Percentiles rank a stretch among this genome's conserved stretches.
Evolutionary conservation across 2,888 invertebrate genomes (phyloP).

Genomic region (Diaprepes abbreviatus): DNA sequence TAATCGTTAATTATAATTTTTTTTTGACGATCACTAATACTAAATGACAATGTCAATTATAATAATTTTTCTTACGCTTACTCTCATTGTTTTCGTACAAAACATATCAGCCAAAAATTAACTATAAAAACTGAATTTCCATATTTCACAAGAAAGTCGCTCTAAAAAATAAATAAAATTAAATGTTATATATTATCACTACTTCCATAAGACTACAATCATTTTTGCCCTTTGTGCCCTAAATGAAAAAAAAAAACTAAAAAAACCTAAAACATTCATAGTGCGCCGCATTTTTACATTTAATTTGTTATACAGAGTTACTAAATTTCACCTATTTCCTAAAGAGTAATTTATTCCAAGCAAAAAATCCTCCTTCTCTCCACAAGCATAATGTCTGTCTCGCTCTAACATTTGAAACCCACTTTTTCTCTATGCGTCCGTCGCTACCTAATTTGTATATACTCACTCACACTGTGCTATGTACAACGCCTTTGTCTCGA

Average conservation of each 20-base stretch:
- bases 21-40: too few relatives aligned
- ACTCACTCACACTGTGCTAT: constrained; percentile 37
- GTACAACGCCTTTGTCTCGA: constrained; percentile 32
- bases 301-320: constrained; percentile 41
- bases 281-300: constrained; percentile 31
- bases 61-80: too few relatives aligned
- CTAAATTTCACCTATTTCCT: constrained; percentile 39
- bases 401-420: constrained; percentile 9
- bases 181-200: too few relatives aligned
- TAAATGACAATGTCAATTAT: too few relatives aligned
- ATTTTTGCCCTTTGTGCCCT: too few relatives aligned
- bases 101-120: too few relatives aligned
- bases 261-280: constrained; percentile 30
- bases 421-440: constrained; percentile 14
- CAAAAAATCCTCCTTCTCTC: constrained; percentile 4
- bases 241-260: constrained; percentile 3
- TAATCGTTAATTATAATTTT: too few relatives aligned
- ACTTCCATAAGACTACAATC: too few relatives aligned
- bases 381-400: constrained; percentile 16
- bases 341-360: constrained; percentile 32
- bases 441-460: constrained; percentile 13
- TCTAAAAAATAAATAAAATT: too few relatives aligned
- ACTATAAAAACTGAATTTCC: too few relatives aligned
- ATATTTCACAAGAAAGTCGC: too few relatives aligned
- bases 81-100: too few relatives aligned